Conservation (phyloP, 2,113 vertebrate species). For the Saguinus imperator region DNA sequence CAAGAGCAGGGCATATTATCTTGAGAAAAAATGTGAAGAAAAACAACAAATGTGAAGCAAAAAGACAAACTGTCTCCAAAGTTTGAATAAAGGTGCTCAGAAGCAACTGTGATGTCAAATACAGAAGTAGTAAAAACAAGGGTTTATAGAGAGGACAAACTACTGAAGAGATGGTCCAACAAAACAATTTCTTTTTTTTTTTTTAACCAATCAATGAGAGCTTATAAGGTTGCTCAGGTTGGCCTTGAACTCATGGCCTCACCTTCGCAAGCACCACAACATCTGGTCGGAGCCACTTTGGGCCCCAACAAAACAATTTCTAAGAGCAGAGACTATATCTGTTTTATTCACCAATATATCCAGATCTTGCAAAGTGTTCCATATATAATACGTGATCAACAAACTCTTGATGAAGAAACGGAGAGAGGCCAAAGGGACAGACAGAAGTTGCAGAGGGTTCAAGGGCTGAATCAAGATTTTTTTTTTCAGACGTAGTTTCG, state of each 20-base stretch:
- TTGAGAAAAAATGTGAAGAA: neutral
- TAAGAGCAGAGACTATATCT: neutral
- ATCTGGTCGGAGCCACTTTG: too few relatives aligned
- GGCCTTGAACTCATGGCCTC: too few relatives aligned
- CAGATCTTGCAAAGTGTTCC: neutral
- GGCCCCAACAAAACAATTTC: neutral
- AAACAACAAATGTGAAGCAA: neutral
- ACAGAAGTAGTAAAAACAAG: neutral
- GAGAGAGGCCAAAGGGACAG: neutral
- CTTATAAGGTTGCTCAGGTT: too few relatives aligned
- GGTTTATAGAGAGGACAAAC: neutral
- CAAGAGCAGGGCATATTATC: neutral
- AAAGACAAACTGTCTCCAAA: neutral
- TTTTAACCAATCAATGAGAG: too few relatives aligned
- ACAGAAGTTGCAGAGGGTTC: neutral
- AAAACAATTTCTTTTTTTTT: neutral
- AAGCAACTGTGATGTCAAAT: neutral
- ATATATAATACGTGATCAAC: neutral
- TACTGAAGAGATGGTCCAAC: neutral
- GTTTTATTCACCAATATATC: neutral
- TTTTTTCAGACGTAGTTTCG: too few relatives aligned
- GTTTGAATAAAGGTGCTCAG: neutral
- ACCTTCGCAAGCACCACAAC: too few relatives aligned
- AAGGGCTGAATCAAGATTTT: constrained; percentile 23
- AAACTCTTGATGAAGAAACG: neutral